Evolutionary conservation across 2,113 vertebrate species (phyloP).

Genomic region (Eira barbara): DNA sequence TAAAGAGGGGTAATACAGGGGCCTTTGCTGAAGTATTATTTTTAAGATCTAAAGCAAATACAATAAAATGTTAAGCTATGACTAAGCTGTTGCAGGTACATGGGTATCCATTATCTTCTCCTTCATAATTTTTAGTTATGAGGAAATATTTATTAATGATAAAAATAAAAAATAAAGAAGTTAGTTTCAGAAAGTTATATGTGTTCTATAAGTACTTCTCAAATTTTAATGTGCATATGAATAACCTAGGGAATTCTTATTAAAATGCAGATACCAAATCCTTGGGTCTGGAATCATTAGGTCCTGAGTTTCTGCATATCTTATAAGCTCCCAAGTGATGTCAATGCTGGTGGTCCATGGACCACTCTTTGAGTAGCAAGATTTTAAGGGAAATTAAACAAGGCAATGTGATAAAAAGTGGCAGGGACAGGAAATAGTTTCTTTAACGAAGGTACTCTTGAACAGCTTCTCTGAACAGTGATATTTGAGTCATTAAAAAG

Average conservation of each 20-base stretch:
- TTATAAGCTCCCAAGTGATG: not conserved
- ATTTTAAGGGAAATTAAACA: conserved; percentile 29
- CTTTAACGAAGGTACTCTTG: not conserved
- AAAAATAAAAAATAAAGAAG: conserved; percentile 32
- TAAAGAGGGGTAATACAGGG: not conserved
- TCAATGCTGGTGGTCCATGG: not conserved
- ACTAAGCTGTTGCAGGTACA: not conserved
- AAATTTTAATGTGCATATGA: not conserved
- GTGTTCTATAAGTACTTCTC: not conserved
- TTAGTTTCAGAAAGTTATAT: not conserved
- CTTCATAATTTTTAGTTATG: not conserved
- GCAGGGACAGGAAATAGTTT: not conserved
- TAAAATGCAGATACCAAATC: conserved; percentile 1
- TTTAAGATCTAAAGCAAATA: conserved; percentile 13
- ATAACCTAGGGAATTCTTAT: not conserved
- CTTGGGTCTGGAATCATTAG: not conserved
- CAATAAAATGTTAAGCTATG: conserved; percentile 3
- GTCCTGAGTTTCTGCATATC: not conserved
- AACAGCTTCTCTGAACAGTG: conserved; percentile 37
- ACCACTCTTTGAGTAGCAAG: not conserved
- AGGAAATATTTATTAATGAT: conserved; percentile 5
- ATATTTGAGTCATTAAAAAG: not conserved
- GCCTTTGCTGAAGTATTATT: not conserved
- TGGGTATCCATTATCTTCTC: not conserved
- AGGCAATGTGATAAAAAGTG: not conserved